Percentiles rank a stretch among this genome's conserved stretches.
phyloP scores from a whole-genome alignment of 2,797 vertebrate genomes.

The Oreochromis mossambicus region DNA sequence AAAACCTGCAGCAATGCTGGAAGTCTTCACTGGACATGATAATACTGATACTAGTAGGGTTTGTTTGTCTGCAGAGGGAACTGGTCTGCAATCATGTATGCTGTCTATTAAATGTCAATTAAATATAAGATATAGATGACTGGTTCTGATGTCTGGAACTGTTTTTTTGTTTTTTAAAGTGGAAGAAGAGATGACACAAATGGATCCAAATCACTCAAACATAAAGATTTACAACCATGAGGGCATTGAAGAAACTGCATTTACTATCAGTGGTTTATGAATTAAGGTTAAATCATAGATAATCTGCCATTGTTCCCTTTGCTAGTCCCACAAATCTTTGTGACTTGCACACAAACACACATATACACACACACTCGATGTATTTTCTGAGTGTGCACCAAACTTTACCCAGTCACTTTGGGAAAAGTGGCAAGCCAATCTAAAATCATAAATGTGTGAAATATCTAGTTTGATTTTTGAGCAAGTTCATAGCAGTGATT shows the following conservation, averaged over 20 bases:
- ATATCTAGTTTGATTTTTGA: constrained; percentile 66
- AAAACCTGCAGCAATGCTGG: constrained; percentile 16
- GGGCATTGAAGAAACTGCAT: constrained; percentile 38
- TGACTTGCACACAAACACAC: constrained; percentile 39
- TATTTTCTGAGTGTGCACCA: constrained; percentile 37
- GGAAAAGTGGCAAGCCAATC: constrained; percentile 57
- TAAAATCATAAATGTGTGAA: constrained; percentile 71
- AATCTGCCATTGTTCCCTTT: constrained; percentile 27
- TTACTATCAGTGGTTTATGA: constrained; percentile 43
- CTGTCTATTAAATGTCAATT: neutral
- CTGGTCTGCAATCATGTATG: constrained; percentile 8
- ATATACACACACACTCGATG: constrained; percentile 43
- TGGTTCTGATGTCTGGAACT: neutral
- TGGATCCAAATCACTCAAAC: constrained; percentile 6
- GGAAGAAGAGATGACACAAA: neutral
- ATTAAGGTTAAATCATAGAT: constrained; percentile 16
- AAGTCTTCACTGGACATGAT: constrained; percentile 5
- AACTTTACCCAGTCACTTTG: constrained; percentile 52
- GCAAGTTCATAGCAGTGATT: constrained; percentile 73
- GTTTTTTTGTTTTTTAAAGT: neutral
- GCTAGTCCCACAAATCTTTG: constrained; percentile 18
- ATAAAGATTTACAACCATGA: constrained; percentile 37
- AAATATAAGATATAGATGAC: constrained; percentile 1
- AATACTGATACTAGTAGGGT: neutral
- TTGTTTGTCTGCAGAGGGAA: neutral